Percentiles rank a stretch among this genome's conserved stretches.
Evolutionary conservation across 2,113 vertebrate species (phyloP).

Genomic region (Oxygymnocypris stewartii): DNA sequence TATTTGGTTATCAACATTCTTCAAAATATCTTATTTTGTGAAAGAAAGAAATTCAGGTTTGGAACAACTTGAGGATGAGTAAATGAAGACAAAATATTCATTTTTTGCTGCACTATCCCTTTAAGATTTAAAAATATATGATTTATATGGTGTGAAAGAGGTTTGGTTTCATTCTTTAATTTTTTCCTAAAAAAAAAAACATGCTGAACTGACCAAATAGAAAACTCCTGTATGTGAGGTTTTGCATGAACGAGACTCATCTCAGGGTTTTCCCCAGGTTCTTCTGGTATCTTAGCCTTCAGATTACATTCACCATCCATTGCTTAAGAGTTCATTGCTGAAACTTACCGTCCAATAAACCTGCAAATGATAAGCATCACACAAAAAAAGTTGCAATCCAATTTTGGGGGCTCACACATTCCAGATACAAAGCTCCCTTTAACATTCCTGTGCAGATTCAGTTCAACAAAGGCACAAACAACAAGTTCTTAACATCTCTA

Average conservation of each 20-base stretch:
- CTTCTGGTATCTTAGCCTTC: background rate
- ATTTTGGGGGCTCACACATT: constrained; percentile 10
- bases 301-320: background rate
- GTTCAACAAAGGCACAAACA: constrained; percentile 52
- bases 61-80: background rate
- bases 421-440: constrained; percentile 18
- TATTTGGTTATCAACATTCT: too few species aligned
- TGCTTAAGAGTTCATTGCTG: background rate
- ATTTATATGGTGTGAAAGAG: background rate
- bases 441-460: constrained; percentile 52
- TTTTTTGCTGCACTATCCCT: too few species aligned
- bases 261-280: constrained; percentile 1
- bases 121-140: background rate
- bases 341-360: constrained; percentile 65
- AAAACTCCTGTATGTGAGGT: background rate
- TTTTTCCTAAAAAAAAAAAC: too few species aligned
- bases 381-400: constrained; percentile 4
- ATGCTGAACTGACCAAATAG: background rate
- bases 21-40: too few species aligned
- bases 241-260: constrained; percentile 4
- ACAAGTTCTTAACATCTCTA: constrained; percentile 46
- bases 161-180: too few species aligned
- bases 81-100: background rate
- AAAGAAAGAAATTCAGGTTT: background rate
- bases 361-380: constrained; percentile 42